Evolutionary conservation across 30 jellyfish, hydroid and myxozoan genomes (phyloP).

Genomic region (Cassiopea andromeda): DNA sequence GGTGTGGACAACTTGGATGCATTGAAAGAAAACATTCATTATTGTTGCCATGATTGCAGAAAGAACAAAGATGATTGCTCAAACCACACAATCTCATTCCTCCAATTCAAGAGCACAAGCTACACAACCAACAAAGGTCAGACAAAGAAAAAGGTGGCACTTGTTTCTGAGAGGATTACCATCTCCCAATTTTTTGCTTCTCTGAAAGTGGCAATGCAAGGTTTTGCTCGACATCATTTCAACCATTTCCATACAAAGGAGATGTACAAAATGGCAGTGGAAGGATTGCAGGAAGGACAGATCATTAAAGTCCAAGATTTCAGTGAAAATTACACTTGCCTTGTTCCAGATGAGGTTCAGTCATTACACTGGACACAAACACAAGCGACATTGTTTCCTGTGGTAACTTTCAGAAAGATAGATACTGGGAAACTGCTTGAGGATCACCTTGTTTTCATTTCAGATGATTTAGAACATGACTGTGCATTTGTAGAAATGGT

Average conservation of each 20-base stretch:
- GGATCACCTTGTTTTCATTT: constrained; percentile 68
- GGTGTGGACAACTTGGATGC: constrained; percentile 49
- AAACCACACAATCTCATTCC: constrained; percentile 39
- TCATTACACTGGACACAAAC: constrained; percentile 74
- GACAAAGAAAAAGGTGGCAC: constrained; percentile 50
- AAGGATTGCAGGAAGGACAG: no score
- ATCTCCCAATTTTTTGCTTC: constrained; percentile 33
- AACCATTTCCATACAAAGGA: no score
- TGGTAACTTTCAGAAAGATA: constrained; percentile 22
- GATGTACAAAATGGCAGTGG: no score
- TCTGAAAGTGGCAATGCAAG: no score
- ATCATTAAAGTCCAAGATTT: no score
- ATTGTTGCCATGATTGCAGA: constrained; percentile 57
- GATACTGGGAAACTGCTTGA: constrained; percentile 52
- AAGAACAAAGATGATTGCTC: constrained; percentile 42
- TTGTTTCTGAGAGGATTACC: constrained; percentile 52
- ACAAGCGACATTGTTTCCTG: constrained; percentile 71
- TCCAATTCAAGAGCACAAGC: constrained; percentile 39
- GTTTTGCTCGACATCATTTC: no score
- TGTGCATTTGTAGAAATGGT: constrained; percentile 67
- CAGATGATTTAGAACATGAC: constrained; percentile 69
- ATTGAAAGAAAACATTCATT: constrained; percentile 14
- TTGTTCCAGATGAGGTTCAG: constrained; percentile 74
- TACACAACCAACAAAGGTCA: constrained; percentile 58
- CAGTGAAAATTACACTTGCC: constrained; percentile 76